Conservation (phyloP, 2,113 vertebrate genomes). For the Pristiophorus japonicus region DNA sequence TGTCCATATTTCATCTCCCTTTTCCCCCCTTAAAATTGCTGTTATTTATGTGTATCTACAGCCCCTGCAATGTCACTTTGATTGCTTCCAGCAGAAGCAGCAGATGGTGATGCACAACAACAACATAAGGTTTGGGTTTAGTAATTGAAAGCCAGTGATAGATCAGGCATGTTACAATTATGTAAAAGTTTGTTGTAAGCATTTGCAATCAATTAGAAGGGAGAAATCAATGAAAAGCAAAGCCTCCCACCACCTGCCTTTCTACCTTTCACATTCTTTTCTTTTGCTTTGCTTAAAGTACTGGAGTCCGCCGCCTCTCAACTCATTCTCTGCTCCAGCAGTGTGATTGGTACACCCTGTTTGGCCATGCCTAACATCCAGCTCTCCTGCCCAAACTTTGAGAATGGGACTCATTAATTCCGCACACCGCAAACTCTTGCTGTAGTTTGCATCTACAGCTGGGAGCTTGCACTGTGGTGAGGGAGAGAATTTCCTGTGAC, state of each 20-base stretch:
- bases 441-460: background rate
- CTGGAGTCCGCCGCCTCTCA: background rate
- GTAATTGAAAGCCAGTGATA: background rate
- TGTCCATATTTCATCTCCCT: background rate
- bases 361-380: background rate
- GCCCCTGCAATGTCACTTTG: background rate
- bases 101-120: conserved; percentile 24
- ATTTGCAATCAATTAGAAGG: conserved; percentile 18
- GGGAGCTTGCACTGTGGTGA: background rate
- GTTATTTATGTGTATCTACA: background rate
- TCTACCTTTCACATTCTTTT: background rate
- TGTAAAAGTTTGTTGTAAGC: background rate
- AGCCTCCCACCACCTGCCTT: background rate
- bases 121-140: background rate
- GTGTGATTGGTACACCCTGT: background rate
- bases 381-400: background rate
- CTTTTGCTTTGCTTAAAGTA: background rate
- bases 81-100: conserved; percentile 23
- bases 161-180: background rate
- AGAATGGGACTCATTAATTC: background rate
- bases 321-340: background rate
- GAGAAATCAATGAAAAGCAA: background rate
- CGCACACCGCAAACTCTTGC: background rate
- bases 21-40: background rate
- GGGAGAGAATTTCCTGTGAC: background rate